Conservation (phyloP, 2,888 invertebrate genomes). For the Celastrina argiolus region DNA sequence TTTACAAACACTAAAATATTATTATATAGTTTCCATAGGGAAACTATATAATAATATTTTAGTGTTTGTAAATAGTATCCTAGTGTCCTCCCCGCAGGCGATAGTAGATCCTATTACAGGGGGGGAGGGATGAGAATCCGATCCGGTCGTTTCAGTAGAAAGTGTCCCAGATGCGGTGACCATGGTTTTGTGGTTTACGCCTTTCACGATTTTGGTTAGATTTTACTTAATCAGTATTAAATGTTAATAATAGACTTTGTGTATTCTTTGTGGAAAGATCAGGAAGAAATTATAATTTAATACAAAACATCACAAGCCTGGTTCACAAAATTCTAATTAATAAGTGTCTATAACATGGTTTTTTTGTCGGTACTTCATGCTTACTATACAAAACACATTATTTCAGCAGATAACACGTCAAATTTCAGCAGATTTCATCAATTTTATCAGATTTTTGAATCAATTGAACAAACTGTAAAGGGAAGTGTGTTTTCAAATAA, state of each 20-base stretch:
- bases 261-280: no score
- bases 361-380: no score
- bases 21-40: background rate
- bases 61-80: background rate
- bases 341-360: no score
- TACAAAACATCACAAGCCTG: no score
- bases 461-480: no score
- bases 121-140: slow-evolving; percentile 4
- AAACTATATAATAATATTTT: background rate
- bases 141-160: slow-evolving; percentile 53
- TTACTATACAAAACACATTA: no score
- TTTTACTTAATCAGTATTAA: background rate
- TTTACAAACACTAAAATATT: background rate
- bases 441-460: no score
- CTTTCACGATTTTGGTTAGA: slow-evolving; percentile 25
- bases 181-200: slow-evolving; percentile 31
- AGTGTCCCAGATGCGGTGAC: slow-evolving; percentile 59
- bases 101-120: slow-evolving; percentile 11
- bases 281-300: no score
- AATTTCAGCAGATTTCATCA: no score
- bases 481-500: no score
- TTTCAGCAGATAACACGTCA: no score
- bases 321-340: no score
- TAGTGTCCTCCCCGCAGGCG: slow-evolving; percentile 3
- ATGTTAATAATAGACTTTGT: background rate